Evolutionary conservation across 53 echinoderm and acorn worm species (phyloP).

Genomic region (Hippasteria phrygiana): DNA sequence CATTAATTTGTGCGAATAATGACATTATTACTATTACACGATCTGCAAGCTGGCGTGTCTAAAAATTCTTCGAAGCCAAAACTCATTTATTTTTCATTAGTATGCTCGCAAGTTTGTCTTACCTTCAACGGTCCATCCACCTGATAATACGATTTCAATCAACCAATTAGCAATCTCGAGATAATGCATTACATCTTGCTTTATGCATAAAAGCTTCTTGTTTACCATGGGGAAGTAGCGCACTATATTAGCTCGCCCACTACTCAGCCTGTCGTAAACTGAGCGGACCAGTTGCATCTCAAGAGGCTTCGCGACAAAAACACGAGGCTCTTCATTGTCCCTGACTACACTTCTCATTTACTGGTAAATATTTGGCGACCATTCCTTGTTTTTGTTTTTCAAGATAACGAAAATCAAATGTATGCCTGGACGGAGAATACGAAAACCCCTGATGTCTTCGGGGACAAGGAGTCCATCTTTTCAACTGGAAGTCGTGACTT

Average conservation of each 20-base stretch:
- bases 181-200: neutral
- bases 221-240: neutral
- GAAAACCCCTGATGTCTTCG: neutral
- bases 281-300: no score
- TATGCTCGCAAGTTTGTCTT: neutral
- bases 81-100: no score
- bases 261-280: neutral
- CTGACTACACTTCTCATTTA: no score
- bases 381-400: no score
- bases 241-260: no score
- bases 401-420: neutral
- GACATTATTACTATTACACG: no score
- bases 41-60: no score
- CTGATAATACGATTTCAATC: neutral
- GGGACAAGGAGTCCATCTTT: neutral
- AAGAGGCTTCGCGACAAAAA: no score
- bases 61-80: no score
- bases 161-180: neutral
- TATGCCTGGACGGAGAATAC: neutral
- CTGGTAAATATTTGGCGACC: no score
- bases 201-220: neutral
- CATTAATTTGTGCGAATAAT: no score
- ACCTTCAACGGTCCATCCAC: neutral
- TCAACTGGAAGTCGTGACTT: neutral
- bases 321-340: no score